Base-by-base conservation (phyloP, 2,888 invertebrate genomes). In the Schizotus pectinicornis region DNA sequence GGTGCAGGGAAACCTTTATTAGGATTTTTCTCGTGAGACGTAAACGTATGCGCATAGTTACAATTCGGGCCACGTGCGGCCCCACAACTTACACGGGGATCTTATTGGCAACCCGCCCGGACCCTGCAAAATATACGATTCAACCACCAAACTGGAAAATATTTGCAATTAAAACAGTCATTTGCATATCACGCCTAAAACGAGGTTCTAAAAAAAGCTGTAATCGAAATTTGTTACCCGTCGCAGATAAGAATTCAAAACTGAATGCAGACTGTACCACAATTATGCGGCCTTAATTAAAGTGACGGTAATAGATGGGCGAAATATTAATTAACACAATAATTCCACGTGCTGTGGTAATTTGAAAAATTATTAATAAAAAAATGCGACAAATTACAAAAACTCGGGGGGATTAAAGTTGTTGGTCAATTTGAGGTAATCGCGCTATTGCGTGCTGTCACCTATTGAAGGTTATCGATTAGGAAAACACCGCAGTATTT, bases 81-180 rank as follows among this genome's bases (percentile, higher is more conserved):
- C 13, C 14, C 39, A 49, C 54, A 56, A 49, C 45, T 43, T 49
- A 48, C 42, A 39, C 51, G 32, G 39, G 22, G 39, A 50, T 53
- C 53, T 53, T 39, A 53, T 53, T 45, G 46, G 52, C 51, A 53
- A 62, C 49, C 60, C 59, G 31, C 41, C 41, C 52, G 54, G 55
- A 47, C 45, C 58, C 42, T 45, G 30, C 43, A 9, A 34, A 36
- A 51, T 43, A 43, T 51, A 51, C 34, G 51, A 43, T 12, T 13
- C 30, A 35, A 33, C 22, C 22, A 22, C 22, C 5, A 22, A 22
- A 42, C 8, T 13, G 31, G 37, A 46, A 53, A 54, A 39, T 47
- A 54, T 47, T n/a, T 46, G 45, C 41, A 56, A 56, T 49, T 41
- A 22, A 22, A 22, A 22, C 22, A 22, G 2, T 22, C 22, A 22